Evolutionary conservation across 2,797 vertebrate species (phyloP).

Genomic region (Argyrosomus regius): DNA sequence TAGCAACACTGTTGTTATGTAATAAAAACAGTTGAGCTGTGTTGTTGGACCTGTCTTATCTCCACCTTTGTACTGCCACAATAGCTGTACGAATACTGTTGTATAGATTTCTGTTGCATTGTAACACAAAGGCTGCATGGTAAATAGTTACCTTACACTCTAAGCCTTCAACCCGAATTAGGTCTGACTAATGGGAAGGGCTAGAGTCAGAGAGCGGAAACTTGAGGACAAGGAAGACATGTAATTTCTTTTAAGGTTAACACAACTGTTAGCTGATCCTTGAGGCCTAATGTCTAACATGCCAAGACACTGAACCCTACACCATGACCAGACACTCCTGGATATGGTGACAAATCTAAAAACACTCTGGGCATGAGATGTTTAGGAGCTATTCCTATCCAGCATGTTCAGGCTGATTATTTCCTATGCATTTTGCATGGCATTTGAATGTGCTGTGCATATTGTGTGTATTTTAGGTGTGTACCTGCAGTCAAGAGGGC

Average conservation of each 20-base stretch:
- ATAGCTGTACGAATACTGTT: slow-evolving; percentile 6
- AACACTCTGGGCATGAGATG: slow-evolving; percentile 8
- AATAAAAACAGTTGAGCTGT: slow-evolving; percentile 28
- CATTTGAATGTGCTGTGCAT: slow-evolving; percentile 5
- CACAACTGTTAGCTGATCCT: slow-evolving; percentile 14
- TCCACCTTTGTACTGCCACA: slow-evolving; percentile 58
- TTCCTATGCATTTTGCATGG: slow-evolving; percentile 1
- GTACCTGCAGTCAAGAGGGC: background rate
- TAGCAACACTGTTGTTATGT: slow-evolving; percentile 23
- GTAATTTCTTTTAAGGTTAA: slow-evolving; percentile 13
- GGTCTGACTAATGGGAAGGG: slow-evolving; percentile 9
- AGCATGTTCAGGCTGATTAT: slow-evolving; percentile 5
- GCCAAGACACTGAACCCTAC: background rate
- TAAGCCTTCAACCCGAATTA: slow-evolving; percentile 1
- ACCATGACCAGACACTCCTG: background rate
- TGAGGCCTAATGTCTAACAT: background rate
- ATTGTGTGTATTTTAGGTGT: background rate
- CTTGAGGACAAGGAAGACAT: slow-evolving; percentile 17
- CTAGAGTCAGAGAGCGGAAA: slow-evolving; percentile 24
- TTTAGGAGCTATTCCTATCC: slow-evolving; percentile 6
- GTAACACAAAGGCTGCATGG: slow-evolving; percentile 6
- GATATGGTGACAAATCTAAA: slow-evolving; percentile 28
- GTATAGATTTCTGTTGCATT: slow-evolving; percentile 11
- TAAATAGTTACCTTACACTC: slow-evolving; percentile 15
- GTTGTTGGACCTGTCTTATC: slow-evolving; percentile 51